Evolutionary conservation across 2,888 invertebrate genomes (phyloP).

Genomic region (Rotaria socialis): DNA sequence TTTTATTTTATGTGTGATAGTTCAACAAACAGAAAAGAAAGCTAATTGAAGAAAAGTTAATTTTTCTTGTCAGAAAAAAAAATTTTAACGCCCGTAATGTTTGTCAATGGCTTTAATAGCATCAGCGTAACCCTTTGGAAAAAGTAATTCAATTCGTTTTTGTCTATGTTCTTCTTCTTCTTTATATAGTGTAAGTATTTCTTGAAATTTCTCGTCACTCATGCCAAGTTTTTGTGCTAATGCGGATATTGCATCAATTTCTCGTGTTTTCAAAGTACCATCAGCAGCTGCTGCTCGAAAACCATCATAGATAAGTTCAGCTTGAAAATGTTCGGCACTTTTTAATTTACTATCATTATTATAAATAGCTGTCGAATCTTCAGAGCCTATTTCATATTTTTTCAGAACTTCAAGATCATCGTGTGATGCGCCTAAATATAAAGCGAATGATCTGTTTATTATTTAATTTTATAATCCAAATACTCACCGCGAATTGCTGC

Average conservation of each 20-base stretch:
- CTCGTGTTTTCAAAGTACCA: not conserved
- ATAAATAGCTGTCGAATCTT: not conserved
- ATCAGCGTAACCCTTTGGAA: not conserved
- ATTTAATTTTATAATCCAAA: not conserved
- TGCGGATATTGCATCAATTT: not conserved
- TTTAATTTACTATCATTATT: not conserved
- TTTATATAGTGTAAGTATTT: not conserved
- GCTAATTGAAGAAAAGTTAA: too few relatives aligned
- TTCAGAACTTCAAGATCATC: not conserved
- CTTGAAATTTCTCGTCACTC: not conserved
- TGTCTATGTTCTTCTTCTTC: not conserved
- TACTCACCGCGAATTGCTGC: not conserved
- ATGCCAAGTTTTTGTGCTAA: constrained; percentile 19
- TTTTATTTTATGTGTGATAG: too few relatives aligned
- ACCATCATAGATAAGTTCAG: not conserved
- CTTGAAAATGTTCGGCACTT: not conserved
- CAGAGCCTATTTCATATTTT: not conserved
- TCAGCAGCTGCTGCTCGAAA: constrained; percentile 32
- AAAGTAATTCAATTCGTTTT: not conserved
- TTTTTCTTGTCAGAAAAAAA: too few relatives aligned
- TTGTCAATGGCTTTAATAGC: not conserved
- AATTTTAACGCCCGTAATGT: not conserved
- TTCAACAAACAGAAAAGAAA: too few relatives aligned
- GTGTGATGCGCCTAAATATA: not conserved
- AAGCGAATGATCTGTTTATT: not conserved